Evolutionary conservation across 1,140 invertebrate species (phyloP).

Genomic region (Trichonephila inaurata): DNA sequence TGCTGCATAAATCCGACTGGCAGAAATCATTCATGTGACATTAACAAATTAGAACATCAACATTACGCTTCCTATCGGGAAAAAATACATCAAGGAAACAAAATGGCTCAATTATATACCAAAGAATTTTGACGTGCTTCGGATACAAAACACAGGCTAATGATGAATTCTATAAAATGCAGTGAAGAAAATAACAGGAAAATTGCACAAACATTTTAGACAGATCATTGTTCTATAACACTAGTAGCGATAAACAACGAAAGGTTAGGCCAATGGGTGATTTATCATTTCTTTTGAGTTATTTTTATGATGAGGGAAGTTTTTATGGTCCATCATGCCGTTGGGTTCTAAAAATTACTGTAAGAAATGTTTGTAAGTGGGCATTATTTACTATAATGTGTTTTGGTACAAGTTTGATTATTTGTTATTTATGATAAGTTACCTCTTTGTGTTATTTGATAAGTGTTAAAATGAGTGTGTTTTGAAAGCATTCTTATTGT

Average conservation of each 20-base stretch:
- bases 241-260: not conserved
- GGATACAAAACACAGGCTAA: not conserved
- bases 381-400: not conserved
- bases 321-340: not conserved
- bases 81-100: constrained; percentile 24
- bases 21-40: constrained; percentile 18
- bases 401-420: not conserved
- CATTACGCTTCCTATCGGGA: constrained; percentile 44
- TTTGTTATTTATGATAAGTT: not conserved
- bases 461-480: not conserved
- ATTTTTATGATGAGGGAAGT: not conserved
- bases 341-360: not conserved
- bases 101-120: constrained; percentile 28
- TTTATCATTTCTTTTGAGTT: not conserved
- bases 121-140: constrained; percentile 7
- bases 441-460: not conserved
- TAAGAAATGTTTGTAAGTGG: not conserved
- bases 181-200: not conserved
- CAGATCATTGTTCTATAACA: not conserved
- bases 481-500: not conserved
- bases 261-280: not conserved
- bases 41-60: constrained; percentile 49
- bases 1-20: not conserved
- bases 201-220: not conserved
- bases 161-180: not conserved